A percentile compares a stretch with the other conserved stretches of the same genome.
Evolutionary conservation across 2,888 invertebrate genomes (phyloP).

Genomic region (Ophion ventricosus): DNA sequence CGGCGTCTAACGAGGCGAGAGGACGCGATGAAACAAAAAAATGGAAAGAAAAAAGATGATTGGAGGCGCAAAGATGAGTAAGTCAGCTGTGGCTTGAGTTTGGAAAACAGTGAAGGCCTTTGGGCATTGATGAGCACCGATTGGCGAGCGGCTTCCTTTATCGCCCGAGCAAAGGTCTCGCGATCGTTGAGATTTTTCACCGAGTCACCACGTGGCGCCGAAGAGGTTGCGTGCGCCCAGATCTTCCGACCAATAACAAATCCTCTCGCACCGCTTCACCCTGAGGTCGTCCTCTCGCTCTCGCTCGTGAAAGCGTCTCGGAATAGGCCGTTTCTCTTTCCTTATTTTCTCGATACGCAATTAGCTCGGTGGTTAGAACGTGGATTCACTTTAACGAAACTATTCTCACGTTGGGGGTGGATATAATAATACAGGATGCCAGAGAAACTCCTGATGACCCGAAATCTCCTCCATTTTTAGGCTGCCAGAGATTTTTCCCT

Average conservation of each 20-base stretch:
- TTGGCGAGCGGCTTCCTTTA: slow-evolving; percentile 59
- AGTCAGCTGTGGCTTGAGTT: slow-evolving; percentile 37
- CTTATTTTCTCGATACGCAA: slow-evolving; percentile 43
- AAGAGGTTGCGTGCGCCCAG: neutral
- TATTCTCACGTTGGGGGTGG: slow-evolving; percentile 57
- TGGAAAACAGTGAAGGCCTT: slow-evolving; percentile 27
- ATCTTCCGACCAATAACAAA: neutral
- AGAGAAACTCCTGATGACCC: slow-evolving; percentile 74
- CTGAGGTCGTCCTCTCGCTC: slow-evolving; percentile 1
- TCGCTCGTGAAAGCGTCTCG: neutral
- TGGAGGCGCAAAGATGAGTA: slow-evolving; percentile 20
- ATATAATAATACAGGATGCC: slow-evolving; percentile 45
- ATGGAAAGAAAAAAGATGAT: slow-evolving; percentile 14
- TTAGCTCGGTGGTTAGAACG: slow-evolving; percentile 57
- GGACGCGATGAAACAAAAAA: neutral
- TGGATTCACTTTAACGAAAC: slow-evolving; percentile 63
- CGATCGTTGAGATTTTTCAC: slow-evolving; percentile 60
- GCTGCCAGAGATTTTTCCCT: neutral
- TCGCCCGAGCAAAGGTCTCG: slow-evolving; percentile 30
- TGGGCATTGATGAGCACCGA: slow-evolving; percentile 17
- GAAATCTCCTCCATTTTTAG: slow-evolving; percentile 37
- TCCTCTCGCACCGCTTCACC: slow-evolving; percentile 16
- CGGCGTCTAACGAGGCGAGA: slow-evolving; percentile 43
- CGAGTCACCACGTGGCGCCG: slow-evolving; percentile 69
- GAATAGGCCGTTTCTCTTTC: slow-evolving; percentile 27